A percentile compares a stretch with the other conserved stretches of the same genome.
Evolutionary conservation across 2,888 invertebrate genomes (phyloP).

Genomic region (Dolichopus griseipennis): DNA sequence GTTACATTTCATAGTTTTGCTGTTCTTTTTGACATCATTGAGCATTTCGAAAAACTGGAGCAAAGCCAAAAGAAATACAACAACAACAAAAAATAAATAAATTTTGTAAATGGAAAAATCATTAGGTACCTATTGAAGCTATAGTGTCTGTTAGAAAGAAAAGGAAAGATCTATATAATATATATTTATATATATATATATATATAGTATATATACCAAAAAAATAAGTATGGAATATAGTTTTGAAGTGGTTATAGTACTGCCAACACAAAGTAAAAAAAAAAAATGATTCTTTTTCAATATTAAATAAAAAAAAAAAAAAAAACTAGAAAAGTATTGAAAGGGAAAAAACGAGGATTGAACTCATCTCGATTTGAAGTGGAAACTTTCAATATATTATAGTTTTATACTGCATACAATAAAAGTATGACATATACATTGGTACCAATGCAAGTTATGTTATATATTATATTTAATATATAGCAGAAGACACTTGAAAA

Average conservation of each 20-base stretch:
- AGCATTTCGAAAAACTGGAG: background rate
- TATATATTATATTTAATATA: too few species aligned
- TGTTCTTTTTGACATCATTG: background rate
- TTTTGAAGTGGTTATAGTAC: background rate
- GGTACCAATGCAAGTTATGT: background rate
- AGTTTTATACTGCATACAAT: background rate
- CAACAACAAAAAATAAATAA: too few species aligned
- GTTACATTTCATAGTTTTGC: background rate
- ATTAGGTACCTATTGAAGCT: too few species aligned
- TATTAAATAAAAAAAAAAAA: background rate
- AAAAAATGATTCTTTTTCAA: background rate
- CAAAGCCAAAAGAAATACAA: background rate
- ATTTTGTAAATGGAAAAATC: too few species aligned
- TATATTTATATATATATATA: too few species aligned
- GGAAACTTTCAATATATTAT: slow-evolving; percentile 4
- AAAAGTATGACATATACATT: background rate
- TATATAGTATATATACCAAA: background rate
- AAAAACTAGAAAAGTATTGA: too few species aligned
- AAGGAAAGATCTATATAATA: too few species aligned
- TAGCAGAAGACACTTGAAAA: background rate
- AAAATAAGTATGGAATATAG: background rate
- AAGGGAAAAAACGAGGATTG: background rate
- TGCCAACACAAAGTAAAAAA: background rate
- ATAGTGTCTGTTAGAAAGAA: too few species aligned
- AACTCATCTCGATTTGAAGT: background rate